phyloP scores from a whole-genome alignment of 2,888 invertebrate species.

The Hemithea aestivaria region DNA sequence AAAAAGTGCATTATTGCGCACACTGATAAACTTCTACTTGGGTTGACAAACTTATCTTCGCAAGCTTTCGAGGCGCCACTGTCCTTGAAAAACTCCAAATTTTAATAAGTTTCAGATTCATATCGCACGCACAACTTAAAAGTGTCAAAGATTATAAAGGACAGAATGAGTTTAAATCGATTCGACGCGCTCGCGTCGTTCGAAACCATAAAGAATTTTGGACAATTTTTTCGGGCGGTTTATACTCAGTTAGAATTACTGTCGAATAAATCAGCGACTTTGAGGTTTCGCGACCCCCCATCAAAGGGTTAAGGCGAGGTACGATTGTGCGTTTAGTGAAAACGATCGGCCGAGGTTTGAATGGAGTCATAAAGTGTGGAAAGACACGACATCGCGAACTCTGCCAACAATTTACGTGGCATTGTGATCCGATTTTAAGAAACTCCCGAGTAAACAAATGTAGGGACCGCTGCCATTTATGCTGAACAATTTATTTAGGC shows the following conservation, averaged over 20 bases:
- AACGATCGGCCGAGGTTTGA: constrained; percentile 52
- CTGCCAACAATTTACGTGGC: constrained; percentile 57
- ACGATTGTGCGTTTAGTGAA: constrained; percentile 55
- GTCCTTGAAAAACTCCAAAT: neutral
- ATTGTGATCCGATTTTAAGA: constrained; percentile 56
- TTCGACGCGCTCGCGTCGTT: constrained; percentile 53
- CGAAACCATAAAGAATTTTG: constrained; percentile 64
- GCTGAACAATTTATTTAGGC: constrained; percentile 5
- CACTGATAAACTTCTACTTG: constrained; percentile 19
- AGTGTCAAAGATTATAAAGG: constrained; percentile 23
- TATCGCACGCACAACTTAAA: constrained; percentile 23
- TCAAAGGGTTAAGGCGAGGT: constrained; percentile 39
- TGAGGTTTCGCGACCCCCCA: constrained; percentile 64
- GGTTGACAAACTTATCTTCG: constrained; percentile 8
- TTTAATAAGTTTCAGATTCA: neutral
- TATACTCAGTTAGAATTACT: constrained; percentile 54
- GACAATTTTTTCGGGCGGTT: constrained; percentile 50
- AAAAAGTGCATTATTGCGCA: constrained; percentile 59
- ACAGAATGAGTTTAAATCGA: constrained; percentile 66
- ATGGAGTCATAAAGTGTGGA: constrained; percentile 66
- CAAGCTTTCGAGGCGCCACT: constrained; percentile 8
- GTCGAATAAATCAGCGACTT: constrained; percentile 60
- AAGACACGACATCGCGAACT: constrained; percentile 38
- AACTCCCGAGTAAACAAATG: constrained; percentile 47
- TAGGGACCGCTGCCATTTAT: constrained; percentile 2